These are phyloP conservation scores for Monochamus alternatus DNA, from an alignment of 2,888 invertebrate genomes.

Conservation along the genomic window DNA sequence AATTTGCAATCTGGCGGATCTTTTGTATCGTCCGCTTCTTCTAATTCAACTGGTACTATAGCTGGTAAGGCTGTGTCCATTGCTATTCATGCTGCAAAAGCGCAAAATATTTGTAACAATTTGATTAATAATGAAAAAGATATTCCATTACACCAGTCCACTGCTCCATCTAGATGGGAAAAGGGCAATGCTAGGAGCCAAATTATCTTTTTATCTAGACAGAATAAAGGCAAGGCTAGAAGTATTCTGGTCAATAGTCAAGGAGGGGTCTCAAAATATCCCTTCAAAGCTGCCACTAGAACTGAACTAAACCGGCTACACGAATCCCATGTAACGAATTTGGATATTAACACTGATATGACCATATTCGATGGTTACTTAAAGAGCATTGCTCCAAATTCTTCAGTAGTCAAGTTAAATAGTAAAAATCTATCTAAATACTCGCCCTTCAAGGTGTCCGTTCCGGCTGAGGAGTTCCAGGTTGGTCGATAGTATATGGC, in stretches of 20 bases:
- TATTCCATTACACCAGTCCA: neutral
- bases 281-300: neutral
- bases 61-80: neutral
- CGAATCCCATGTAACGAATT: neutral
- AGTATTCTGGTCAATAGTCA: neutral
- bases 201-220: too few species aligned
- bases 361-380: neutral
- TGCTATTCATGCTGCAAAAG: neutral
- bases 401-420: neutral
- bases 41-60: neutral
- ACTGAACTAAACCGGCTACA: neutral
- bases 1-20: too few species aligned
- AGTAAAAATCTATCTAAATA: slow-evolving; percentile 1
- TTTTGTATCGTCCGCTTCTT: too few species aligned
- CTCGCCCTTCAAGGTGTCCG: neutral
- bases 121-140: neutral
- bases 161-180: too few species aligned
- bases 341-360: neutral
- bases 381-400: neutral
- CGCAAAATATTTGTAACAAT: neutral
- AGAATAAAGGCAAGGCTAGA: too few species aligned
- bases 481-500: neutral
- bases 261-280: neutral
- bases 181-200: too few species aligned
- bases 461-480: neutral